Evolutionary conservation across 1,140 invertebrate species (phyloP).

Genomic region (Arion vulgaris): DNA sequence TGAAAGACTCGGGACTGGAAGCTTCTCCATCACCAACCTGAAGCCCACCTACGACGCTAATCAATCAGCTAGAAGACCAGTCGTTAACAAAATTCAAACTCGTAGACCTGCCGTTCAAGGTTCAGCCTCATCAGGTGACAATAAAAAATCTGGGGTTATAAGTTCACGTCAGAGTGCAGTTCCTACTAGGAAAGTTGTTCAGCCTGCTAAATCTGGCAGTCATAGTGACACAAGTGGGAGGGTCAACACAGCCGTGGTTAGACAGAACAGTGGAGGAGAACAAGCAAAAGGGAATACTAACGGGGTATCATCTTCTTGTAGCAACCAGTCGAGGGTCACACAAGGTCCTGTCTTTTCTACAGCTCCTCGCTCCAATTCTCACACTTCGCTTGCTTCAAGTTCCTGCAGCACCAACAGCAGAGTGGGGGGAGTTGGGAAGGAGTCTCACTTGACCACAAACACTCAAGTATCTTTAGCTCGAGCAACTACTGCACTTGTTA

Average conservation of each 20-base stretch:
- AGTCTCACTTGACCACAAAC: slow-evolving; percentile 36
- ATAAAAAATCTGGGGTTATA: not conserved
- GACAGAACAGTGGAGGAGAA: not conserved
- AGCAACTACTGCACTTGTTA: not conserved
- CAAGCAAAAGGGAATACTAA: not conserved
- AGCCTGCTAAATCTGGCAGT: slow-evolving; percentile 2
- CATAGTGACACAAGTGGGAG: slow-evolving; percentile 19
- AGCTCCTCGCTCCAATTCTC: slow-evolving; percentile 26
- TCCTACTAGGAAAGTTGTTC: not conserved
- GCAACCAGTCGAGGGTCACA: not conserved
- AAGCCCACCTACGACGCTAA: not conserved
- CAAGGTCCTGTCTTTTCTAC: not conserved
- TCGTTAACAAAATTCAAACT: slow-evolving; percentile 1
- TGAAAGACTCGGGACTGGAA: slow-evolving; percentile 23
- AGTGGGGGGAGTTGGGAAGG: slow-evolving; percentile 45
- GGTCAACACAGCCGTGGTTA: not conserved
- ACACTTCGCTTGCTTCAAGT: slow-evolving; percentile 20
- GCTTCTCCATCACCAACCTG: not conserved
- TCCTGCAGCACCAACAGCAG: slow-evolving; percentile 40
- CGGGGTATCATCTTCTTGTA: not conserved
- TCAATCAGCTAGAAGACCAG: slow-evolving; percentile 11
- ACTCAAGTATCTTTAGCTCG: not conserved
- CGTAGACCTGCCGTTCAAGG: slow-evolving; percentile 46
- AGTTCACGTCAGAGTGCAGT: not conserved
- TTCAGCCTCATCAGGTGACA: slow-evolving; percentile 32